Percentiles rank a stretch among this genome's conserved stretches.
phyloP scores from a whole-genome alignment of 2,888 invertebrate species.

The Torymus aiolomorphi region DNA sequence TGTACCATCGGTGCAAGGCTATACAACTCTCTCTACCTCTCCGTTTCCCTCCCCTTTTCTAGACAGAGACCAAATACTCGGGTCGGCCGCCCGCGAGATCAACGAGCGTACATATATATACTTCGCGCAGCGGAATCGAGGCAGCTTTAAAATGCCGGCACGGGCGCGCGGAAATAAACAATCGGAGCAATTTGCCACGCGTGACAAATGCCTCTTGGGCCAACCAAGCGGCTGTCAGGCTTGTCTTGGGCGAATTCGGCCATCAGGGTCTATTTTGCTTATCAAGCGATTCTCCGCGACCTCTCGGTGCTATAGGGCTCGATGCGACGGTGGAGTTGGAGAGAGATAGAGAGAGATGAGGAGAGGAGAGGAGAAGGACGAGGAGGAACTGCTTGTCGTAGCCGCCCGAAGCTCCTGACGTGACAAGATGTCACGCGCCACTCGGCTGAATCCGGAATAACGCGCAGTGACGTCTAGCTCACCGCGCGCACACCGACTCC shows the following conservation, averaged over 20 bases:
- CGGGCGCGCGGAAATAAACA: constrained; percentile 43
- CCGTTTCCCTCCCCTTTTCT: too few species aligned
- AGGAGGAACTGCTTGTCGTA: constrained; percentile 24
- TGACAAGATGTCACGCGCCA: constrained; percentile 53
- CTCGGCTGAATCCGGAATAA: constrained; percentile 42
- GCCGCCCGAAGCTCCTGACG: constrained; percentile 25
- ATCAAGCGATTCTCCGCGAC: constrained; percentile 40
- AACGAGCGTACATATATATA: too few species aligned
- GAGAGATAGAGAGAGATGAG: not conserved
- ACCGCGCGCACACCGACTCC: not conserved
- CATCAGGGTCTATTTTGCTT: constrained; percentile 46
- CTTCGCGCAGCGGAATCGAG: not conserved
- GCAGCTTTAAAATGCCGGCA: not conserved
- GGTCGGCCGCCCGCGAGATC: too few species aligned
- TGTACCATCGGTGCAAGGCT: too few species aligned
- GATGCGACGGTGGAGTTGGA: not conserved
- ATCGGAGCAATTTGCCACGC: constrained; percentile 44
- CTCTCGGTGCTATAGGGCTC: not conserved
- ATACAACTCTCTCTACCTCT: too few species aligned
- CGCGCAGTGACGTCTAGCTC: constrained; percentile 1
- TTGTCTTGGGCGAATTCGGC: constrained; percentile 48
- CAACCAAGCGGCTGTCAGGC: constrained; percentile 27
- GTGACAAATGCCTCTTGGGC: constrained; percentile 40
- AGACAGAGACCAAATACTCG: too few species aligned
- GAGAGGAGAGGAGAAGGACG: not conserved